Evolutionary conservation across 2,797 vertebrate species (phyloP).

Genomic region (Phoebastria nigripes): DNA sequence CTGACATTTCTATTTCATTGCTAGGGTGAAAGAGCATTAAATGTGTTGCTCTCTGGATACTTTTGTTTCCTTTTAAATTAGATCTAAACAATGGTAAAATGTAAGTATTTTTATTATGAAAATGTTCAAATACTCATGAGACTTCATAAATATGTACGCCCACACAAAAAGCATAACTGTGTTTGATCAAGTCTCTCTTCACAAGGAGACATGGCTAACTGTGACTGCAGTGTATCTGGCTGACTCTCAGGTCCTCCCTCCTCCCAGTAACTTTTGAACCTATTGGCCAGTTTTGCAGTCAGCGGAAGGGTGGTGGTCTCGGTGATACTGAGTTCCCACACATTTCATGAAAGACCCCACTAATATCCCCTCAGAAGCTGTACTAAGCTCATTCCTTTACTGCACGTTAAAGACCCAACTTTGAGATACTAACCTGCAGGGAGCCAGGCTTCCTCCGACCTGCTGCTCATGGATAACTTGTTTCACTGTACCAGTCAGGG

Average conservation of each 20-base stretch:
- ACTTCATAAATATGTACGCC: not conserved
- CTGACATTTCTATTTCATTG: not conserved
- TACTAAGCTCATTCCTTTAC: not conserved
- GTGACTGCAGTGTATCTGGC: not conserved
- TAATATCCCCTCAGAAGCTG: not conserved
- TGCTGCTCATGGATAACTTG: not conserved
- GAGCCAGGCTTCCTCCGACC: not conserved
- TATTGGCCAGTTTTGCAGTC: not conserved
- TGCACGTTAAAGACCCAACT: not conserved
- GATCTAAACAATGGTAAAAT: not conserved
- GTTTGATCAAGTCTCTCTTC: not conserved
- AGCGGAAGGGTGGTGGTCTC: not conserved
- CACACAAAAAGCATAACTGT: not conserved
- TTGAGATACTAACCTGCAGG: not conserved
- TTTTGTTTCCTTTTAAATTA: not conserved
- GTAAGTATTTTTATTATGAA: not conserved
- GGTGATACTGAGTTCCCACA: not conserved
- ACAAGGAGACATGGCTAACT: not conserved
- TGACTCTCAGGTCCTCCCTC: not conserved
- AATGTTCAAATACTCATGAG: not conserved
- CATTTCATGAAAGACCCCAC: not conserved
- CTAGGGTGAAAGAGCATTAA: not conserved
- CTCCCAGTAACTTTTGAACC: not conserved
- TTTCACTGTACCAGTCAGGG: constrained; percentile 82
- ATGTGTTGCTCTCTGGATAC: not conserved